These are phyloP conservation scores for Acyrthosiphon pisum DNA, from an alignment of 1,140 invertebrate genomes.

Conservation along the genomic window DNA sequence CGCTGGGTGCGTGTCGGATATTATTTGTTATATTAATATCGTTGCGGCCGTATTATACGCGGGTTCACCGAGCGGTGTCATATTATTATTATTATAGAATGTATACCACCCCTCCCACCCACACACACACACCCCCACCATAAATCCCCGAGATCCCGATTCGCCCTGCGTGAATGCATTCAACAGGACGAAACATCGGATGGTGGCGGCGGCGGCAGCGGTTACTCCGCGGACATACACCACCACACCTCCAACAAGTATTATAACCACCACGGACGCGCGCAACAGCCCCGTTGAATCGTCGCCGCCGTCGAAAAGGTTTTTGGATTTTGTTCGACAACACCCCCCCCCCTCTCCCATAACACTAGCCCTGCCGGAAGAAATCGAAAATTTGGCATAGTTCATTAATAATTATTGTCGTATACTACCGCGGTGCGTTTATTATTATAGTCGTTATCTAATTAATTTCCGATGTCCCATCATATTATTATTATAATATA, in stretches of 20 bases:
- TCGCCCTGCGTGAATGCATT: not conserved
- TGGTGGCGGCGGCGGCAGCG: not conserved
- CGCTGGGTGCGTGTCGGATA: not conserved
- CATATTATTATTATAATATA: too few relatives aligned
- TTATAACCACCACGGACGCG: not conserved
- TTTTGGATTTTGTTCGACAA: not conserved
- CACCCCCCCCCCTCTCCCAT: too few relatives aligned
- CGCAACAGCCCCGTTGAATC: not conserved
- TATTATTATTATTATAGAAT: constrained; percentile 5
- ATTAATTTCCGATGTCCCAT: too few relatives aligned
- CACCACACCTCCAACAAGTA: not conserved
- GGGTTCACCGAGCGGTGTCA: not conserved
- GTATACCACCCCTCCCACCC: not conserved
- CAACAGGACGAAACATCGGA: not conserved
- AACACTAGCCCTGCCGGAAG: not conserved
- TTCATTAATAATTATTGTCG: not conserved
- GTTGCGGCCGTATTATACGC: not conserved
- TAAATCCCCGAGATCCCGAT: not conserved
- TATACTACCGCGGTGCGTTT: too few relatives aligned
- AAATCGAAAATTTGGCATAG: not conserved
- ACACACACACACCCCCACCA: too few relatives aligned
- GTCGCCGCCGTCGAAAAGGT: too few relatives aligned
- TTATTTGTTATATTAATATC: constrained; percentile 18
- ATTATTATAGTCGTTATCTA: too few relatives aligned
- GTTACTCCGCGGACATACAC: not conserved